Percentiles rank a stretch among this genome's conserved stretches.
phyloP scores from a whole-genome alignment of 2,888 invertebrate genomes.

The Acronicta alni region DNA sequence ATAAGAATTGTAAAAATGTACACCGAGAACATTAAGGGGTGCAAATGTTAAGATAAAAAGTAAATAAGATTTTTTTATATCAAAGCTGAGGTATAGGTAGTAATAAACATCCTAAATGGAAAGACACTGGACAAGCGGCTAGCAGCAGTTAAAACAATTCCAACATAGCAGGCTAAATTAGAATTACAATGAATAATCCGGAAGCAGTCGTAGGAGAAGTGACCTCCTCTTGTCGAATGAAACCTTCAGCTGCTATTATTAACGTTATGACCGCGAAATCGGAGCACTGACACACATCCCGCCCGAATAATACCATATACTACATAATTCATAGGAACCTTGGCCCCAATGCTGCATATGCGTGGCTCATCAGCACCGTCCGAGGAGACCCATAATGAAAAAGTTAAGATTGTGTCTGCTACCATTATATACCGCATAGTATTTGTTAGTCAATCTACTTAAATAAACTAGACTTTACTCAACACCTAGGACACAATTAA shows the following conservation, averaged over 20 bases:
- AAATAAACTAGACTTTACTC: slow-evolving; percentile 5
- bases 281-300: slow-evolving; percentile 84
- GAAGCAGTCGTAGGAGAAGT: slow-evolving; percentile 77
- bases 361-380: slow-evolving; percentile 60
- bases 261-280: slow-evolving; percentile 85
- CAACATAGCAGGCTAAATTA: slow-evolving; percentile 41
- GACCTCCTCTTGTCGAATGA: slow-evolving; percentile 82
- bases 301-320: slow-evolving; percentile 87
- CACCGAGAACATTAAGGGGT: too few species aligned
- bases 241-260: slow-evolving; percentile 86
- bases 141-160: slow-evolving; percentile 27
- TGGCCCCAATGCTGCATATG: slow-evolving; percentile 80
- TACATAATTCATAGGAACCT: slow-evolving; percentile 88
- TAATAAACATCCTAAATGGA: slow-evolving; percentile 15
- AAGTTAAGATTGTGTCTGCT: slow-evolving; percentile 42
- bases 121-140: slow-evolving; percentile 24
- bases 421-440: slow-evolving; percentile 14
- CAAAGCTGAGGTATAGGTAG: not conserved
- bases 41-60: too few species aligned
- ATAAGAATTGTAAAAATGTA: too few species aligned
- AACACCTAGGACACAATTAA: too few species aligned
- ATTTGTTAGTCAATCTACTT: slow-evolving; percentile 18
- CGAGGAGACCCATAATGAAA: slow-evolving; percentile 54
- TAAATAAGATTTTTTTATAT: too few species aligned
- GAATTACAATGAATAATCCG: slow-evolving; percentile 71